These are phyloP conservation scores for Acronicta aceris DNA, from an alignment of 2,888 invertebrate species.

Conservation along the genomic window DNA sequence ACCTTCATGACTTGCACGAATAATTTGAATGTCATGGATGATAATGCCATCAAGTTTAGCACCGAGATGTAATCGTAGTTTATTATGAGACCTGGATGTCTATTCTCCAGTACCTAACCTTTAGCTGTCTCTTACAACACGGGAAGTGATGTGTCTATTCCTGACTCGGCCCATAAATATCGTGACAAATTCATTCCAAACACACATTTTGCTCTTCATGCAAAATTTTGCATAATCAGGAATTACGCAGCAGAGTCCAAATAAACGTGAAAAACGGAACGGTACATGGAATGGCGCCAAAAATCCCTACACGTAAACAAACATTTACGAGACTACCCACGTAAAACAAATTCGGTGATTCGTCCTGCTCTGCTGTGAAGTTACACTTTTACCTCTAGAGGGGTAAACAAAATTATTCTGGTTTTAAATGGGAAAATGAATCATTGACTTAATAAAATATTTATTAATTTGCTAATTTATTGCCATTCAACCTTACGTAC, in stretches of 20 bases:
- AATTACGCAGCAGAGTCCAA: conserved; percentile 44
- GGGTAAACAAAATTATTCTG: not conserved
- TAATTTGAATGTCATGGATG: not conserved
- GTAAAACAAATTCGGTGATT: conserved; percentile 28
- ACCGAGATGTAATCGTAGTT: not conserved
- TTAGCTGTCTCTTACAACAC: conserved; percentile 1
- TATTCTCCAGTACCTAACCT: not conserved
- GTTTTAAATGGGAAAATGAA: not conserved
- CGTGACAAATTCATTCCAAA: conserved; percentile 27
- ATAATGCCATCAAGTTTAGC: not conserved
- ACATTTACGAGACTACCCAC: conserved; percentile 30
- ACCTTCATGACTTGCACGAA: conserved; percentile 4
- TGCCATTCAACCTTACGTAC: no score
- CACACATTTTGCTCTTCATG: conserved; percentile 18
- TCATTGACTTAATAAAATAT: no score
- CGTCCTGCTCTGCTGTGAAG: conserved; percentile 1
- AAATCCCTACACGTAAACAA: conserved; percentile 41
- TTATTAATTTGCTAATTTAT: no score
- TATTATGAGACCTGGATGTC: not conserved
- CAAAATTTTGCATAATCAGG: conserved; percentile 40
- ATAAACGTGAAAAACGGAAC: conserved; percentile 44
- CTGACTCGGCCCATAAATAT: not conserved
- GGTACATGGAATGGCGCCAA: conserved; percentile 49
- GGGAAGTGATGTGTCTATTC: conserved; percentile 11
- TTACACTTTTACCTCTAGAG: not conserved